Conservation (phyloP, 2,888 invertebrate species). For the Fragum fragum region DNA sequence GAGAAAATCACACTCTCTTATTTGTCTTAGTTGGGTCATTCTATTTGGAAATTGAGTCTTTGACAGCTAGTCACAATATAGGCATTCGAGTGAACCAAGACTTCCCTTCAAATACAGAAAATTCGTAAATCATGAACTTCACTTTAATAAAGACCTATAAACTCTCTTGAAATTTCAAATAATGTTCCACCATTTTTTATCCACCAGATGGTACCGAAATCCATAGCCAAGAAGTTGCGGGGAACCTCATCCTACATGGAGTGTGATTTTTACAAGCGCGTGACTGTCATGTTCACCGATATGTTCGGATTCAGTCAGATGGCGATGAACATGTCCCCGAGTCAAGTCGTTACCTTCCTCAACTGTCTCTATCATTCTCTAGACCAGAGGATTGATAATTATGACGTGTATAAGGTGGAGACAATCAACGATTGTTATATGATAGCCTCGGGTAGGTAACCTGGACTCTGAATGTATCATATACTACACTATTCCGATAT, state of each 20-base stretch:
- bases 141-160: no score
- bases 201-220: slow-evolving; percentile 72
- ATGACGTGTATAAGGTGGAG: slow-evolving; percentile 78
- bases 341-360: slow-evolving; percentile 70
- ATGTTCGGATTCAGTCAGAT: slow-evolving; percentile 71
- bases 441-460: slow-evolving; percentile 77
- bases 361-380: slow-evolving; percentile 67
- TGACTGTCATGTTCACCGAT: slow-evolving; percentile 73
- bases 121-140: no score
- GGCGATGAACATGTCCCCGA: slow-evolving; percentile 58
- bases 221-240: slow-evolving; percentile 70
- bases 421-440: slow-evolving; percentile 78
- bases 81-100: no score
- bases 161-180: no score
- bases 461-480: no score
- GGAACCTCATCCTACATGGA: slow-evolving; percentile 62
- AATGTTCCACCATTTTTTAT: not conserved
- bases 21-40: no score
- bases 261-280: slow-evolving; percentile 74
- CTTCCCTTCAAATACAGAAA: no score
- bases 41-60: no score
- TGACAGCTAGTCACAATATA: no score
- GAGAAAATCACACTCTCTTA: no score
- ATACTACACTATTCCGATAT: no score
- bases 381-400: slow-evolving; percentile 69